Percentiles rank a stretch among this genome's conserved stretches.
Evolutionary conservation across 2,797 vertebrate species (phyloP).

Genomic region (Muscicapa comitata): DNA sequence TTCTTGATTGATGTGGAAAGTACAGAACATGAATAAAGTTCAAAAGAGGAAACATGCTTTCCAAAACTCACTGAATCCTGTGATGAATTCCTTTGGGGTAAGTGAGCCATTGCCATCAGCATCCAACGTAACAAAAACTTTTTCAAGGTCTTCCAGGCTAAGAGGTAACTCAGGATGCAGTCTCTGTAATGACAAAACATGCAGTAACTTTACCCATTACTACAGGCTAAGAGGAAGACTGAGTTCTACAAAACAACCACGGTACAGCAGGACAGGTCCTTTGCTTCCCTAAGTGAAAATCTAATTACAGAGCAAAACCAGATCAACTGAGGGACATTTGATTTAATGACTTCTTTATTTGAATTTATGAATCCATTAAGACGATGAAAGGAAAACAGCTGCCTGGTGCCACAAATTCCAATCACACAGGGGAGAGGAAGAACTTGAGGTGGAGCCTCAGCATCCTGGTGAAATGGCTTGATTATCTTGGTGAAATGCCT

Average conservation of each 20-base stretch:
- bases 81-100: conserved; percentile 88
- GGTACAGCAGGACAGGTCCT: background rate
- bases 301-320: background rate
- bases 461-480: background rate
- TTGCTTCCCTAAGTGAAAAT: background rate
- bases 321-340: background rate
- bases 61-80: conserved; percentile 87
- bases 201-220: background rate
- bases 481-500: background rate
- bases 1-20: background rate
- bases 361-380: background rate
- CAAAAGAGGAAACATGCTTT: background rate
- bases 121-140: conserved; percentile 89
- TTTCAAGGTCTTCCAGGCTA: conserved; percentile 87
- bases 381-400: background rate
- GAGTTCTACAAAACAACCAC: background rate
- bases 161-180: conserved; percentile 85
- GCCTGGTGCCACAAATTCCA: background rate
- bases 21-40: background rate
- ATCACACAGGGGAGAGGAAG: background rate
- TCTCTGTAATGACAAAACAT: conserved; percentile 75
- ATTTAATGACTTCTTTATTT: background rate
- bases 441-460: background rate
- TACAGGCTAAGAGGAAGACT: background rate
- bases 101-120: conserved; percentile 88